Evolutionary conservation across 2,797 vertebrate genomes (phyloP).

Genomic region (Philypnodon macrostomus): DNA sequence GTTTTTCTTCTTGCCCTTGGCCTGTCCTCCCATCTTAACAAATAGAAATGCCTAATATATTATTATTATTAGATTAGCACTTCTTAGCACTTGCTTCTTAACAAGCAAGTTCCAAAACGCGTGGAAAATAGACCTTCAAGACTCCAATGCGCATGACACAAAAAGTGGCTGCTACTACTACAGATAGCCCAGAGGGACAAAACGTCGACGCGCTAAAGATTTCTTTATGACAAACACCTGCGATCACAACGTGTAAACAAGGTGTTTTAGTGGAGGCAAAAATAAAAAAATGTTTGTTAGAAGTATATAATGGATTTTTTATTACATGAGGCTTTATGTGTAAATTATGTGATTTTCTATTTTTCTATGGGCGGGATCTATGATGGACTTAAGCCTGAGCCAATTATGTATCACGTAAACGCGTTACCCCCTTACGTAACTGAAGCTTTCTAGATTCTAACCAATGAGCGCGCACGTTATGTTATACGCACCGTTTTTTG

Average conservation of each 20-base stretch:
- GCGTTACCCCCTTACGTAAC: constrained; percentile 41
- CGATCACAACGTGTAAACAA: too few species aligned
- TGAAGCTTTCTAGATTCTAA: constrained; percentile 60
- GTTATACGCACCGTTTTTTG: constrained; percentile 30
- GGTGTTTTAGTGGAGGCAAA: too few species aligned
- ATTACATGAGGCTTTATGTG: not conserved
- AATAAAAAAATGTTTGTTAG: too few species aligned
- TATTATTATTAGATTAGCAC: constrained; percentile 9
- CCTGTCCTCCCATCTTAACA: constrained; percentile 77
- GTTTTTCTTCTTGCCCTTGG: constrained; percentile 78
- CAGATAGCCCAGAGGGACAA: constrained; percentile 56
- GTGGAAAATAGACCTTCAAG: too few species aligned
- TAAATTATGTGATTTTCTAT: not conserved
- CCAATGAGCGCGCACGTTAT: constrained; percentile 68
- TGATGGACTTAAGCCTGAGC: constrained; percentile 42
- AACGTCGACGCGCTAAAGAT: too few species aligned
- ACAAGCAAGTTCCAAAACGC: constrained; percentile 37
- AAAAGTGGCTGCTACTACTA: constrained; percentile 33
- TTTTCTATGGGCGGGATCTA: constrained; percentile 10
- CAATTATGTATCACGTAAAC: constrained; percentile 36
- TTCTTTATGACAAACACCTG: too few species aligned
- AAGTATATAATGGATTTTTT: too few species aligned
- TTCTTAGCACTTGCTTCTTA: not conserved
- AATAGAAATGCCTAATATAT: not conserved
- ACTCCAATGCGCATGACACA: constrained; percentile 44